phyloP scores from a whole-genome alignment of 2,888 invertebrate genomes.

The Dicranocentrus wangi region DNA sequence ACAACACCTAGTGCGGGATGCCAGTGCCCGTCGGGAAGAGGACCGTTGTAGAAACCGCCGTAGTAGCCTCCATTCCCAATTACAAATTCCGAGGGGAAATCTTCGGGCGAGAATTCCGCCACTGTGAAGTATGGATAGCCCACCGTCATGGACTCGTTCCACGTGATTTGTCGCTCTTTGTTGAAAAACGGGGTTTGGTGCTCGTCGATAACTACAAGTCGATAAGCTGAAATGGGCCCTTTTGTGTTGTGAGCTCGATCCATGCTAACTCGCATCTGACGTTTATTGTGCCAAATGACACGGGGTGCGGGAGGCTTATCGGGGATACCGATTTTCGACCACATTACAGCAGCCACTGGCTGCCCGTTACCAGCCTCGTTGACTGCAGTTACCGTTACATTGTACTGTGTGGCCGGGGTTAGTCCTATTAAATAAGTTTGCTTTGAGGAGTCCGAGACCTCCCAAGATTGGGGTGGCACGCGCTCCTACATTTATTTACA shows the following conservation, averaged over 20 bases:
- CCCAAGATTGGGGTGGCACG: slow-evolving; percentile 66
- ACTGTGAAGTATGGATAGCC: slow-evolving; percentile 87
- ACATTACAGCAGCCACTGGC: slow-evolving; percentile 78
- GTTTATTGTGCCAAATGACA: slow-evolving; percentile 79
- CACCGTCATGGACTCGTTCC: slow-evolving; percentile 80
- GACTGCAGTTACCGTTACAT: slow-evolving; percentile 82
- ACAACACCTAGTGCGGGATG: slow-evolving; percentile 83
- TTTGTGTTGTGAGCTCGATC: slow-evolving; percentile 81
- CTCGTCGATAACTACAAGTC: slow-evolving; percentile 83
- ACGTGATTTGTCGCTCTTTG: slow-evolving; percentile 80
- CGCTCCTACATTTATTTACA: slow-evolving; percentile 33
- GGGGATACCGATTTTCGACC: slow-evolving; percentile 84
- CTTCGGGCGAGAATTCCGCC: slow-evolving; percentile 83
- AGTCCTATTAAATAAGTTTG: slow-evolving; percentile 76
- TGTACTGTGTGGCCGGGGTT: slow-evolving; percentile 85
- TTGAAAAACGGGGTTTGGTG: slow-evolving; percentile 78
- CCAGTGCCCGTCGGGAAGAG: slow-evolving; percentile 80
- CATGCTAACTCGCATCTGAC: slow-evolving; percentile 81
- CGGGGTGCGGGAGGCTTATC: slow-evolving; percentile 81
- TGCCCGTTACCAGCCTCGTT: slow-evolving; percentile 79
- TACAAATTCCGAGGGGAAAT: slow-evolving; percentile 77
- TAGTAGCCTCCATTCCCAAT: slow-evolving; percentile 86
- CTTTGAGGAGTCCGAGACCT: slow-evolving; percentile 59
- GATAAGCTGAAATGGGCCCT: slow-evolving; percentile 85
- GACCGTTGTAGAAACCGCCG: slow-evolving; percentile 85